Evolutionary conservation across 2,888 invertebrate species (phyloP).

Genomic region (Cepaea hortensis): DNA sequence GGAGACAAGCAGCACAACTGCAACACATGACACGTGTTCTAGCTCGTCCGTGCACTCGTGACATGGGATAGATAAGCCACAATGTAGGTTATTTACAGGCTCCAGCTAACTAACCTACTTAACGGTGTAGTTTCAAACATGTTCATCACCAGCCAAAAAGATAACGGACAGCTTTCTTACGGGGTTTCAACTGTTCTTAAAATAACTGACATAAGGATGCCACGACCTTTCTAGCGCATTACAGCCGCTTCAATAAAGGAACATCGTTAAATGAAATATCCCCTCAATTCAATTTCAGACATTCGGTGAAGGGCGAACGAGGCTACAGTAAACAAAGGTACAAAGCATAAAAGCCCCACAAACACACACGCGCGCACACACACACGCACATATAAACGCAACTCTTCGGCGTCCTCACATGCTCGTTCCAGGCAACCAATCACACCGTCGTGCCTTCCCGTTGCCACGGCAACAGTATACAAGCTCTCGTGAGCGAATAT

Average conservation of each 20-base stretch:
- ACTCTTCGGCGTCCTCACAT: constrained; percentile 29
- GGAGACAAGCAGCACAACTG: neutral
- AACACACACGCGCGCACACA: neutral
- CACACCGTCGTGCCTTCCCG: neutral
- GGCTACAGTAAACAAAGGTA: constrained; percentile 28
- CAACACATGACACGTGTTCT: constrained; percentile 8
- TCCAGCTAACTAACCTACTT: neutral
- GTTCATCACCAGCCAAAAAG: too few relatives aligned
- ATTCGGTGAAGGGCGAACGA: constrained; percentile 24
- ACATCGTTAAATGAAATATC: neutral
- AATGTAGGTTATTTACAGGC: constrained; percentile 12
- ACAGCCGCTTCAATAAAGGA: too few relatives aligned
- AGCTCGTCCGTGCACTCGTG: neutral
- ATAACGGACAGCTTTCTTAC: too few relatives aligned
- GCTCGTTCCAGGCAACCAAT: constrained; percentile 28
- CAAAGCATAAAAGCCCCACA: neutral
- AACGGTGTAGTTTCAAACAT: too few relatives aligned
- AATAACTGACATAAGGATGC: too few relatives aligned
- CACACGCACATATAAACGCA: too few relatives aligned
- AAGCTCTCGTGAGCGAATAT: constrained; percentile 4
- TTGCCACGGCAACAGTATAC: constrained; percentile 49
- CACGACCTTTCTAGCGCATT: too few relatives aligned
- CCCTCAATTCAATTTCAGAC: neutral
- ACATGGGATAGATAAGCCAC: constrained; percentile 1
- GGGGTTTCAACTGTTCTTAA: too few relatives aligned